Conservation (phyloP, 1,140 invertebrate genomes). For the Aphidius ervi region DNA sequence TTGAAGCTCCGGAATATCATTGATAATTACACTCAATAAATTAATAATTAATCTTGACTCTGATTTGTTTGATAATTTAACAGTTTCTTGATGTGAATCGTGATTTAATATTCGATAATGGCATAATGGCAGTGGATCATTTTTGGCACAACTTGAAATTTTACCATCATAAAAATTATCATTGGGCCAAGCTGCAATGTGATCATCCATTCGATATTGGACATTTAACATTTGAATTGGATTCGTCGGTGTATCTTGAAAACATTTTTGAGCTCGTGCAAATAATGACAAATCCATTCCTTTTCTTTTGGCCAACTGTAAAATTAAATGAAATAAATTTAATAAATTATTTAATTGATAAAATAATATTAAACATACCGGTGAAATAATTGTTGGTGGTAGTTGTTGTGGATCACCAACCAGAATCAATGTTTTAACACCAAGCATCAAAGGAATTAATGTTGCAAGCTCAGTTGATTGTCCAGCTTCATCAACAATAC, state of each 20-base stretch:
- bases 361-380: conserved; percentile 37
- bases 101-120: conserved; percentile 59
- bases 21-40: not conserved
- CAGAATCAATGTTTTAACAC: conserved; percentile 70
- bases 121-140: conserved; percentile 36
- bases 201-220: conserved; percentile 86
- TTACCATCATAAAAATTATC: conserved; percentile 70
- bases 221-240: conserved; percentile 59
- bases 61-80: not conserved
- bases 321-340: not conserved
- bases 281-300: conserved; percentile 63
- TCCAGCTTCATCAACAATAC: conserved; percentile 89
- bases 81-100: conserved; percentile 38
- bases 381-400: conserved; percentile 70
- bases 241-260: conserved; percentile 35
- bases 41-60: conserved; percentile 11
- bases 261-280: conserved; percentile 56
- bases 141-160: conserved; percentile 41
- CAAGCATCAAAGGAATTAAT: conserved; percentile 73
- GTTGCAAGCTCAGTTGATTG: conserved; percentile 80
- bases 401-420: conserved; percentile 88
- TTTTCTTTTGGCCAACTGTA: conserved; percentile 50
- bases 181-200: conserved; percentile 73
- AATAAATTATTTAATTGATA: not conserved
- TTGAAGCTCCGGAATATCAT: not conserved